Evolutionary conservation across 2,888 invertebrate genomes (phyloP).

Genomic region (Elysia crispata): DNA sequence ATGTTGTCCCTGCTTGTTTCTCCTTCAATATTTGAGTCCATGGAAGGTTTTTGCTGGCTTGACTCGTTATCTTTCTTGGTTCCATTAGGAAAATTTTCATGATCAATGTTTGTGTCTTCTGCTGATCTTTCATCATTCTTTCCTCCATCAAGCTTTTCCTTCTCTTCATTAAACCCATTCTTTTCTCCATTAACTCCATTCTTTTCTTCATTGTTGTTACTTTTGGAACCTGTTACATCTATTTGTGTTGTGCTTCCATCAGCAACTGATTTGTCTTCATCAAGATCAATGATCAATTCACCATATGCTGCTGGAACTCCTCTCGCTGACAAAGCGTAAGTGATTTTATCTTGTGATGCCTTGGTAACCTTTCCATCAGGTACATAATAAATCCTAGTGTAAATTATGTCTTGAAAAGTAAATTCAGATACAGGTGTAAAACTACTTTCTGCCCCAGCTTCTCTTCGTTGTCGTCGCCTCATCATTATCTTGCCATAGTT

Average conservation of each 20-base stretch:
- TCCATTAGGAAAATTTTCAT: no score
- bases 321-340: constrained; percentile 87
- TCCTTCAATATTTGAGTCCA: background rate
- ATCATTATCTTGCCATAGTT: constrained; percentile 87
- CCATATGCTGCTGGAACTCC: constrained; percentile 92
- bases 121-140: no score
- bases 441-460: constrained; percentile 42
- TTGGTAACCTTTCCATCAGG: constrained; percentile 44
- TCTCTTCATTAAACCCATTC: no score
- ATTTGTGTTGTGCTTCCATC: constrained; percentile 43
- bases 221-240: constrained; percentile 6
- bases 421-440: constrained; percentile 83
- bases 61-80: no score
- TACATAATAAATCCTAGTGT: constrained; percentile 88
- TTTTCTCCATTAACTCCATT: background rate
- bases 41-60: background rate
- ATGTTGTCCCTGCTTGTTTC: no score
- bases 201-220: background rate
- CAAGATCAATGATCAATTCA: constrained; percentile 80
- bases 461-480: constrained; percentile 59
- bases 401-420: constrained; percentile 92
- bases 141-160: no score
- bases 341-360: constrained; percentile 85
- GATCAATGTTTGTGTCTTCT: no score
- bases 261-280: constrained; percentile 40